Percentiles rank a stretch among this genome's conserved stretches.
These are phyloP conservation scores for Siphlonurus alternatus DNA, from an alignment of 2,888 invertebrate genomes.

Conservation along the genomic window DNA sequence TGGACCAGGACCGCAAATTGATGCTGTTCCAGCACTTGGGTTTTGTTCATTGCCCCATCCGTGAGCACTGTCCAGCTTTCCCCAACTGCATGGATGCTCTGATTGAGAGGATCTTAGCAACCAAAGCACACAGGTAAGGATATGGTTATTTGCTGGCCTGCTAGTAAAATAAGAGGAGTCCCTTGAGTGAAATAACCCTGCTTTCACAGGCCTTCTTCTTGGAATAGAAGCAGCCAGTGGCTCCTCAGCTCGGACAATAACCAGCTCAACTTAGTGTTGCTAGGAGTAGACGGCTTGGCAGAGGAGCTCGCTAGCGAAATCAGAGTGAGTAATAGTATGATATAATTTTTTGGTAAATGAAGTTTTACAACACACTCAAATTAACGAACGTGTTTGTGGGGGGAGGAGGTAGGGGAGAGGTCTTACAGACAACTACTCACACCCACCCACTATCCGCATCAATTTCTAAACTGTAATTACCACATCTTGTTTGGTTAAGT, in stretches of 20 bases:
- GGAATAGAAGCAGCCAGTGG: slow-evolving; percentile 47
- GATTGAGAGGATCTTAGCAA: slow-evolving; percentile 50
- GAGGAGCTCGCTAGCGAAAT: slow-evolving; percentile 77
- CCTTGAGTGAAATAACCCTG: slow-evolving; percentile 6
- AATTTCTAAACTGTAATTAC: too few relatives aligned
- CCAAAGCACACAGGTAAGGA: slow-evolving; percentile 41
- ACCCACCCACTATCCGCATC: too few relatives aligned
- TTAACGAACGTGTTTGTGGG: too few relatives aligned
- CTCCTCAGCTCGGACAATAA: slow-evolving; percentile 45
- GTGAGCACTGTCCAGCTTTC: slow-evolving; percentile 85
- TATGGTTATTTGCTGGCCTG: neutral
- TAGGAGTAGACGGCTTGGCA: slow-evolving; percentile 74
- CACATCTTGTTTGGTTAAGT: too few relatives aligned
- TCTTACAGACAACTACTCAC: too few relatives aligned
- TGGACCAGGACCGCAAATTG: slow-evolving; percentile 87
- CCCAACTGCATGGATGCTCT: slow-evolving; percentile 65
- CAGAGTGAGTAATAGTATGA: slow-evolving; percentile 33
- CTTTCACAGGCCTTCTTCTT: slow-evolving; percentile 36
- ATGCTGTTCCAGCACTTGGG: slow-evolving; percentile 91
- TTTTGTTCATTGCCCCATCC: slow-evolving; percentile 87
- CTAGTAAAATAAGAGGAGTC: slow-evolving; percentile 1
- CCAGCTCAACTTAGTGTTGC: slow-evolving; percentile 70
- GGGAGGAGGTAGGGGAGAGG: too few relatives aligned
- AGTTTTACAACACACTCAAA: too few relatives aligned
- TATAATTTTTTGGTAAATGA: too few relatives aligned